Conservation (phyloP, 2,113 vertebrate genomes). For the Apistogramma diplotaenia region DNA sequence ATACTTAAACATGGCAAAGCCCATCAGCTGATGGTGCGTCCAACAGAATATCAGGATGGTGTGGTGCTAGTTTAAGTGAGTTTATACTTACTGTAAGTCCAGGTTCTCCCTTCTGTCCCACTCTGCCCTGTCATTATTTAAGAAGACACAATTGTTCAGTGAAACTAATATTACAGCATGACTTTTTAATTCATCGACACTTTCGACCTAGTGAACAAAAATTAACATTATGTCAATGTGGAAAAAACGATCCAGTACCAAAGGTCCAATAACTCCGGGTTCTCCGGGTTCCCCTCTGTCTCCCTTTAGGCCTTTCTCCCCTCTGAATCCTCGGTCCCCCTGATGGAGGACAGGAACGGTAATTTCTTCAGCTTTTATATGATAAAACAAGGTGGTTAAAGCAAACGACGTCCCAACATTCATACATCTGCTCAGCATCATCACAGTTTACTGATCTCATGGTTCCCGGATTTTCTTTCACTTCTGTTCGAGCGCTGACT, state of each 20-base stretch:
- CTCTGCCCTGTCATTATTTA: conserved; percentile 71
- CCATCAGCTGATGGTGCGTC: fast-evolving
- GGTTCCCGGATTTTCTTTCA: background rate
- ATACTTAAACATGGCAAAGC: background rate
- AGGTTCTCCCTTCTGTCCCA: conserved; percentile 82
- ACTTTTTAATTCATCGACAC: background rate
- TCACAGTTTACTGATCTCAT: background rate
- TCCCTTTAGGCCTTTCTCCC: conserved; percentile 81
- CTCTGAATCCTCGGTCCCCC: conserved; percentile 83
- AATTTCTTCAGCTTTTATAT: background rate
- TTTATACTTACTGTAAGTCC: conserved; percentile 81
- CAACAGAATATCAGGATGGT: background rate
- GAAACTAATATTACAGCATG: background rate
- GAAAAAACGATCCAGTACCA: conserved; percentile 58
- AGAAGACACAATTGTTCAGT: background rate
- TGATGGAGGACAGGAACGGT: conserved; percentile 26
- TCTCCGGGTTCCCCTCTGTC: conserved; percentile 82
- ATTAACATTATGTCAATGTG: background rate
- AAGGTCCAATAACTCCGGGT: conserved; percentile 72
- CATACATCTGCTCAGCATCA: background rate
- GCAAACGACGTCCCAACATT: background rate
- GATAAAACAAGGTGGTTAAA: background rate
- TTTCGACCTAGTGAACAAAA: background rate
- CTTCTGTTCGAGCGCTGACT: fast-evolving
- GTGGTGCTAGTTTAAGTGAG: background rate